A percentile compares a stretch with the other conserved stretches of the same genome.
phyloP scores from a whole-genome alignment of 2,113 vertebrate genomes.

The Phylloscopus trochilus region DNA sequence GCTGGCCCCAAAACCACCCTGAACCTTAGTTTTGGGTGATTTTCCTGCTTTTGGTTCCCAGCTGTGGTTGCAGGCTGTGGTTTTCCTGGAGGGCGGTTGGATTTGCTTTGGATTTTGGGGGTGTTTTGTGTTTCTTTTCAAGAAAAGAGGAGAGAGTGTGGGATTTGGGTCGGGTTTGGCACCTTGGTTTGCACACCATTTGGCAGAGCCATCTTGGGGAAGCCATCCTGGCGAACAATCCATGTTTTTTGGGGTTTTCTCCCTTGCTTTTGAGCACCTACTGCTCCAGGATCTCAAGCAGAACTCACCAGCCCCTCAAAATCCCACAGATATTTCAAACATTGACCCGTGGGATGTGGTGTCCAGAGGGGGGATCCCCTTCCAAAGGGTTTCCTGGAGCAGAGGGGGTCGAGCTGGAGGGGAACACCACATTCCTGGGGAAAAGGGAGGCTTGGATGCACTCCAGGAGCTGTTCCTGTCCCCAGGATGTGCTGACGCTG shows the following conservation, averaged over 20 bases:
- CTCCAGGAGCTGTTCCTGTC: neutral
- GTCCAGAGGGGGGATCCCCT: neutral
- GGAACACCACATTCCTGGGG: accelerated
- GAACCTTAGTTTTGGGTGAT: accelerated
- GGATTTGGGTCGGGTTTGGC: neutral
- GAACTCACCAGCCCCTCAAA: neutral
- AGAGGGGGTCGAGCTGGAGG: neutral
- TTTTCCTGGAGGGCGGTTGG: neutral
- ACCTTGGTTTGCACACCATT: neutral
- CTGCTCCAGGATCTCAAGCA: neutral
- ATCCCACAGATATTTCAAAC: accelerated
- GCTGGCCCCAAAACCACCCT: accelerated
- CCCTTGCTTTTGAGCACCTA: neutral
- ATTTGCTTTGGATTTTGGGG: neutral
- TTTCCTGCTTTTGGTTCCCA: accelerated
- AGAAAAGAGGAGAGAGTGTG: accelerated
- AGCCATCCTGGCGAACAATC: accelerated
- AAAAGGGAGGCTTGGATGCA: neutral
- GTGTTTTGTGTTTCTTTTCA: too few relatives aligned
- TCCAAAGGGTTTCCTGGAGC: neutral
- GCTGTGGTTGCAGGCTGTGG: accelerated
- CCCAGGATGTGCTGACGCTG: slow-evolving; percentile 86
- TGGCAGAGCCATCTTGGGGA: neutral
- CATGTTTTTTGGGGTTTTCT: neutral
- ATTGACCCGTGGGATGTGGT: neutral